Percentiles rank a stretch among this genome's conserved stretches.
phyloP scores from a whole-genome alignment of 2,888 invertebrate genomes.

The Melinopterus prodromus region DNA sequence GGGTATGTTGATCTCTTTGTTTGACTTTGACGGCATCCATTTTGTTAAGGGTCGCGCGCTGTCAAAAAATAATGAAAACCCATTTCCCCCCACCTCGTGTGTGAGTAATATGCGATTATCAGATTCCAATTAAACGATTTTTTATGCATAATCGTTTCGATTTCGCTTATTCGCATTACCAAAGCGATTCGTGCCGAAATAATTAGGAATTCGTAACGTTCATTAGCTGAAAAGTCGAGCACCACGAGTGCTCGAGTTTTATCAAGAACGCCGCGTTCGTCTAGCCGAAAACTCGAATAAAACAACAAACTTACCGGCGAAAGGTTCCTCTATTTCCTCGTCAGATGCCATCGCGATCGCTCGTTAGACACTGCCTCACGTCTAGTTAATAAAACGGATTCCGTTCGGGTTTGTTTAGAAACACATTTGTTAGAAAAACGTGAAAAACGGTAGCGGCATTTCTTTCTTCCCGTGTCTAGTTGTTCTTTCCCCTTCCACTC shows the following conservation, averaged over 20 bases:
- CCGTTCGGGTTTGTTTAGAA: constrained; percentile 33
- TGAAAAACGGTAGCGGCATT: constrained; percentile 40
- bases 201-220: constrained; percentile 23
- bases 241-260: constrained; percentile 52
- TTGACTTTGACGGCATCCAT: constrained; percentile 81
- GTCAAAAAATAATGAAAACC: constrained; percentile 65
- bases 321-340: constrained; percentile 87
- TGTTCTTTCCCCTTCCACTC: constrained; percentile 43
- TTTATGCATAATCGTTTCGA: constrained; percentile 4
- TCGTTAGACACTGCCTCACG: constrained; percentile 19
- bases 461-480: constrained; percentile 42
- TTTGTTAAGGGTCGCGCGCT: constrained; percentile 77
- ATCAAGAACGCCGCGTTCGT: constrained; percentile 49
- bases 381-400: constrained; percentile 8
- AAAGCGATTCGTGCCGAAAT: not conserved
- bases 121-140: constrained; percentile 50
- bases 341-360: constrained; percentile 77
- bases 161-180: constrained; percentile 11
- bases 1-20: constrained; percentile 76
- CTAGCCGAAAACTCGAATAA: constrained; percentile 49
- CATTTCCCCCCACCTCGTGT: constrained; percentile 55
- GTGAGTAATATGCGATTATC: constrained; percentile 55
- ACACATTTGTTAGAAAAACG: constrained; percentile 40
- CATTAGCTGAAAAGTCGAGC: constrained; percentile 41
- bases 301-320: constrained; percentile 76